Evolutionary conservation across 2,797 vertebrate species (phyloP).

Genomic region (Macropus fuliginosus): DNA sequence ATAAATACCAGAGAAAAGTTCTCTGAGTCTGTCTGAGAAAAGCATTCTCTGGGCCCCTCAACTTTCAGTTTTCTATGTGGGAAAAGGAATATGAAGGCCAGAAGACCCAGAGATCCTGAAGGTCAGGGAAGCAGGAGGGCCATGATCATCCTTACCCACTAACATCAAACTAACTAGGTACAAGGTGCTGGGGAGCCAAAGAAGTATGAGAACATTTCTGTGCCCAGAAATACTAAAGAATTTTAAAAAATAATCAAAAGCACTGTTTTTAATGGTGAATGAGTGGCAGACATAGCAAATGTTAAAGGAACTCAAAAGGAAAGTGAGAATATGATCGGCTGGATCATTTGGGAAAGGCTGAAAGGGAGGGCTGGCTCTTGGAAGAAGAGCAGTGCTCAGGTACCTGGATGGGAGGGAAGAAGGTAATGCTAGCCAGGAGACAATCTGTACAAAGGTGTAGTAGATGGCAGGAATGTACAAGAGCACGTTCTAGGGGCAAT

Average conservation of each 20-base stretch:
- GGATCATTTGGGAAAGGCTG: neutral
- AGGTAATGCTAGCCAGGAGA: neutral
- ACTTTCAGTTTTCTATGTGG: constrained; percentile 21
- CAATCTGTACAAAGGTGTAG: neutral
- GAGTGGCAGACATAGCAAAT: constrained; percentile 37
- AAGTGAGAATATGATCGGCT: neutral
- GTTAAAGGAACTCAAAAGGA: neutral
- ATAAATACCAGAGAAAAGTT: neutral
- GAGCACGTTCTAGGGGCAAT: neutral
- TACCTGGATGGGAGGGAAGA: neutral
- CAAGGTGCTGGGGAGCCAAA: neutral
- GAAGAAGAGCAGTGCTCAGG: constrained; percentile 5
- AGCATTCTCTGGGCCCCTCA: neutral
- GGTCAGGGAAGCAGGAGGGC: constrained; percentile 8
- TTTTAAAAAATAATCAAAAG: neutral
- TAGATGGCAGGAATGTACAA: too few relatives aligned
- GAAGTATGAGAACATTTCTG: neutral
- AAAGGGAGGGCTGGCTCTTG: neutral
- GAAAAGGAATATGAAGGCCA: constrained; percentile 34
- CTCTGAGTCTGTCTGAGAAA: neutral
- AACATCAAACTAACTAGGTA: neutral
- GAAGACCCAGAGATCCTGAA: constrained; percentile 16
- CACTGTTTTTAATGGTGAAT: neutral
- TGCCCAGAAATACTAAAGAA: neutral
- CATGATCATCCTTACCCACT: neutral